phyloP scores from a whole-genome alignment of 2,797 vertebrate genomes.

The Erpetoichthys calabaricus region DNA sequence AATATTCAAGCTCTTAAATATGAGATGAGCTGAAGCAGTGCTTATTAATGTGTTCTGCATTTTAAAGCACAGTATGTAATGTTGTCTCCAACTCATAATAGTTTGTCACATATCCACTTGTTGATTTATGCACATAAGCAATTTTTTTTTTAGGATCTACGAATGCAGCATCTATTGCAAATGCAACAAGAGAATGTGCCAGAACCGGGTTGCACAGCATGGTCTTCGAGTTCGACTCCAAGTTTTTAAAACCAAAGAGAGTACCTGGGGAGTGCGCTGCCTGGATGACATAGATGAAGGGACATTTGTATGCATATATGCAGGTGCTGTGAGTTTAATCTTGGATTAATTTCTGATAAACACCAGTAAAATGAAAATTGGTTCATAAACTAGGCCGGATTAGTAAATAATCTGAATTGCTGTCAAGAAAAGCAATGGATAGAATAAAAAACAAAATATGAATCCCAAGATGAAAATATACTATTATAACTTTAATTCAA shows the following conservation, averaged over 20 bases:
- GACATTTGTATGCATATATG: slow-evolving; percentile 78
- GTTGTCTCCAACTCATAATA: too few relatives aligned
- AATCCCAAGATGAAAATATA: too few relatives aligned
- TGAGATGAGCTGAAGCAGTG: too few relatives aligned
- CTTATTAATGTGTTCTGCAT: too few relatives aligned
- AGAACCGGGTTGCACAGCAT: slow-evolving; percentile 81
- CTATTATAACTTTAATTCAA: too few relatives aligned
- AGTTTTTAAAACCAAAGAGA: slow-evolving; percentile 65
- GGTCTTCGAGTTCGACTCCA: slow-evolving; percentile 76
- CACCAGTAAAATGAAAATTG: too few relatives aligned
- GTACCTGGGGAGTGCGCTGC: slow-evolving; percentile 83
- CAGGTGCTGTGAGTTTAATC: slow-evolving; percentile 46
- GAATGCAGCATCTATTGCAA: slow-evolving; percentile 79
- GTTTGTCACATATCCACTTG: neutral
- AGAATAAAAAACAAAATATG: too few relatives aligned
- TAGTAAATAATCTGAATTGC: too few relatives aligned
- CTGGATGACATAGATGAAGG: slow-evolving; percentile 78
- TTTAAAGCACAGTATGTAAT: too few relatives aligned
- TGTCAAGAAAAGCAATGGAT: too few relatives aligned
- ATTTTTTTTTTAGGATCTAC: slow-evolving; percentile 52
- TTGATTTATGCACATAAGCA: neutral
- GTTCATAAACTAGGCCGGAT: too few relatives aligned
- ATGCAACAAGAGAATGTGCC: slow-evolving; percentile 62
- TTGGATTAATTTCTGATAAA: neutral
- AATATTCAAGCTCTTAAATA: too few relatives aligned